These are phyloP conservation scores for Psilanteris sp. DNA, from an alignment of 1,140 invertebrate species.

Conservation along the genomic window DNA sequence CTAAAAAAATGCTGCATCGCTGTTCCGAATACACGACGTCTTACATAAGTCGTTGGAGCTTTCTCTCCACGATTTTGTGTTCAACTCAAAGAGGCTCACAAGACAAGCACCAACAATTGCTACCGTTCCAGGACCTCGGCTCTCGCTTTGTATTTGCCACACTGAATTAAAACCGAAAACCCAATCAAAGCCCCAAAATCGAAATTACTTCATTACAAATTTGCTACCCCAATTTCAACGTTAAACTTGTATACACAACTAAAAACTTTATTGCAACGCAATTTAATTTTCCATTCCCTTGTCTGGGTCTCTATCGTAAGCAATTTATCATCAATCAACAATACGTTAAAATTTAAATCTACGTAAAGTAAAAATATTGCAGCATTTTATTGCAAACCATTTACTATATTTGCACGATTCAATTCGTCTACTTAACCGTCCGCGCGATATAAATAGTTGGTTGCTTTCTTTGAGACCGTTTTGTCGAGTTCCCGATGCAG, in stretches of 20 bases:
- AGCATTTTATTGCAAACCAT: slow-evolving; percentile 47
- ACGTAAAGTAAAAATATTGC: slow-evolving; percentile 38
- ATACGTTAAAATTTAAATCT: slow-evolving; percentile 10
- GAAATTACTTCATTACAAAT: too few species aligned
- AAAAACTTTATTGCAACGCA: slow-evolving; percentile 44
- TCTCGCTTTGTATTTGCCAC: too few species aligned
- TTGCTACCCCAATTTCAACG: too few species aligned
- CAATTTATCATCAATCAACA: slow-evolving; percentile 23
- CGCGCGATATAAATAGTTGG: slow-evolving; percentile 48
- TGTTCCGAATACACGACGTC: slow-evolving; percentile 1
- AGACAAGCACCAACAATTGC: slow-evolving; percentile 32
- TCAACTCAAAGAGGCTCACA: not conserved
- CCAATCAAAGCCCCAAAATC: too few species aligned
- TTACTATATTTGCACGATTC: slow-evolving; percentile 34
- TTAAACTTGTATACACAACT: slow-evolving; percentile 14
- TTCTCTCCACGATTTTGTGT: not conserved
- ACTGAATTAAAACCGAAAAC: too few species aligned
- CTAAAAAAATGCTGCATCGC: slow-evolving; percentile 61
- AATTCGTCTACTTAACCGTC: slow-evolving; percentile 25
- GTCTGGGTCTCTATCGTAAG: too few species aligned
- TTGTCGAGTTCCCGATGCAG: slow-evolving; percentile 34
- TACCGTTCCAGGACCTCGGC: slow-evolving; percentile 30
- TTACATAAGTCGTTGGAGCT: slow-evolving; percentile 6
- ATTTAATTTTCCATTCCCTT: slow-evolving; percentile 32
- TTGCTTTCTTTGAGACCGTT: not conserved